Conservation (phyloP, 2,888 invertebrate species). For the Nephrotoma guestfalica region DNA sequence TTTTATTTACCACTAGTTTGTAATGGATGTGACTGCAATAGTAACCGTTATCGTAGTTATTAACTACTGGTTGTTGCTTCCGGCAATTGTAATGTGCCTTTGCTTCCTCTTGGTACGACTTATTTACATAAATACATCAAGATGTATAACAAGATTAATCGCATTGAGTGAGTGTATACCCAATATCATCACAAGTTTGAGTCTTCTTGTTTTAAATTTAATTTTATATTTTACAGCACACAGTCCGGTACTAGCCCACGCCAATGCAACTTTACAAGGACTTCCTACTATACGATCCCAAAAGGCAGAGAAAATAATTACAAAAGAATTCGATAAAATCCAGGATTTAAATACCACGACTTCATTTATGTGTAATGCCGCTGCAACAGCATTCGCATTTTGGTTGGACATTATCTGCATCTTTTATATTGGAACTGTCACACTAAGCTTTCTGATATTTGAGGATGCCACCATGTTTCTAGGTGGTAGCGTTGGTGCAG, state of each 20-base stretch:
- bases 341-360: slow-evolving; percentile 56
- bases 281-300: slow-evolving; percentile 62
- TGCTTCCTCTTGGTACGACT: slow-evolving; percentile 43
- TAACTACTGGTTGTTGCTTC: slow-evolving; percentile 44
- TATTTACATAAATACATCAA: slow-evolving; percentile 37
- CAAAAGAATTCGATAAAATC: slow-evolving; percentile 44
- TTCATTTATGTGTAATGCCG: slow-evolving; percentile 68
- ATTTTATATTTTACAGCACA: slow-evolving; percentile 40
- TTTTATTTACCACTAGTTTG: slow-evolving; percentile 19
- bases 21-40: slow-evolving; percentile 33
- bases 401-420: slow-evolving; percentile 83
- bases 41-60: slow-evolving; percentile 47
- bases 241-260: slow-evolving; percentile 63
- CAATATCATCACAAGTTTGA: neutral
- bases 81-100: slow-evolving; percentile 41
- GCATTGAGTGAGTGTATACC: slow-evolving; percentile 25
- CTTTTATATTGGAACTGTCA: slow-evolving; percentile 69
- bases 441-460: slow-evolving; percentile 66
- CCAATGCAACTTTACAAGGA: slow-evolving; percentile 61
- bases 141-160: slow-evolving; percentile 36
- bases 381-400: slow-evolving; percentile 84
- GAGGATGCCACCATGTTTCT: slow-evolving; percentile 30
- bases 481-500: slow-evolving; percentile 54
- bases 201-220: neutral
- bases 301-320: slow-evolving; percentile 45